Evolutionary conservation across 2,113 vertebrate genomes (phyloP), one percentile per base, ranked within the genome.

Genomic region (Sinosuthora webbiana): DNA sequence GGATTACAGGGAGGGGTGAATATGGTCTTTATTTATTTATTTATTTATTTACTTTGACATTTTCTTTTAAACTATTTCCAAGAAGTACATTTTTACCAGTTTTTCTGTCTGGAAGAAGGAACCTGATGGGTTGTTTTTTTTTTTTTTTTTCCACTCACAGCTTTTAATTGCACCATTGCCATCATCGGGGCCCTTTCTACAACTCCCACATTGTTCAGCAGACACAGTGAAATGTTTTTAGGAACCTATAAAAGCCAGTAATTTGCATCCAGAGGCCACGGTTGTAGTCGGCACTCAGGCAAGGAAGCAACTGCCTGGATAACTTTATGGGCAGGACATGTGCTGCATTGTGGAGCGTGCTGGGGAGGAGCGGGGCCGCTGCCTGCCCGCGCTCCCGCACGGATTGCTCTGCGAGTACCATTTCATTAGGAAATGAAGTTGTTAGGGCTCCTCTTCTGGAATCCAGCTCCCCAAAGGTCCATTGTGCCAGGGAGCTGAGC

Each of bases 21-120:
- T 67, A n/a, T 77, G 57, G 0, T 3, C 30, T 30, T 2, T n/a
- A n/a, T n/a, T n/a, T n/a, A n/a, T n/a, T 2, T 18, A 59, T 87
- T 90, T 82, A 93, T 95, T 92, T 96, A 96, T 91, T 95, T 96
- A 84, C 81, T 94, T 84, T 25, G 77, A 85, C 68, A 39, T 89
- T 94, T 94, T 77, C 62, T 81, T 55, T 87, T 88, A 91, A 94
- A 83, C 91, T 93, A 39, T 81, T 96, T 95, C 87, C 50, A 75
- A 95, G 85, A 47, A 87, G 75, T 83, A 93, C 35, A 13, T 95
- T 94, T 95, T 93, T 74, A 64, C 71, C 71, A 41, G 23, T 87
- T 89, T 93, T 94, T 88, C 91, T 92, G 42, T 95, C 78, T 94
- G 90, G 92, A 93, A 95, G 92, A 93, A 91, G 94, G 49, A 91